Evolutionary conservation across 2,797 vertebrate genomes (phyloP).

Genomic region (Hippocampus kuda): DNA sequence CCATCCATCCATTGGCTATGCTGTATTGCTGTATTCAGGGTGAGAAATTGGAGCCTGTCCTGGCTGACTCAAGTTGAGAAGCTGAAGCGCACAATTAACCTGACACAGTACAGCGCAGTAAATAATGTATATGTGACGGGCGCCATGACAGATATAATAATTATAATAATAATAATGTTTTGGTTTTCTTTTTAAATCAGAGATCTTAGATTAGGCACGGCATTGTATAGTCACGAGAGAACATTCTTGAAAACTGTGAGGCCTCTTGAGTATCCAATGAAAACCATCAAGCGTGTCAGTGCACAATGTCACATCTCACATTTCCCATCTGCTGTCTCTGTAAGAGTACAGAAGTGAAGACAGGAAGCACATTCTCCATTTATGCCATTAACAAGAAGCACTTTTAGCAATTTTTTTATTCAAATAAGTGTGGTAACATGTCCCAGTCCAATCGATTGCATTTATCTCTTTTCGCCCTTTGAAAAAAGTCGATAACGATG

Average conservation of each 20-base stretch:
- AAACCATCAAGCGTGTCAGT: conserved; percentile 4
- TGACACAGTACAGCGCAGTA: no score
- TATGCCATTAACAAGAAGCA: conserved; percentile 53
- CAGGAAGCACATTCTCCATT: conserved; percentile 39
- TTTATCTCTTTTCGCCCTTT: conserved; percentile 58
- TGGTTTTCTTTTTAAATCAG: conserved; percentile 40
- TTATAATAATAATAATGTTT: no score
- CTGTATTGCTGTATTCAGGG: not conserved
- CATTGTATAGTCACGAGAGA: conserved; percentile 52
- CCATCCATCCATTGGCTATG: not conserved
- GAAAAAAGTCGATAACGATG: conserved; percentile 63
- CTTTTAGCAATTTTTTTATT: conserved; percentile 55
- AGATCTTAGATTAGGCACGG: conserved; percentile 65
- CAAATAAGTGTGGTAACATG: conserved; percentile 51
- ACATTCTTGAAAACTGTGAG: conserved; percentile 22
- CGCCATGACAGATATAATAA: not conserved
- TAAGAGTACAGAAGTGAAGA: conserved; percentile 37
- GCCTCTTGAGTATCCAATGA: conserved; percentile 37
- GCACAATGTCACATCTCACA: conserved; percentile 26
- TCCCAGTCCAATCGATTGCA: conserved; percentile 60
- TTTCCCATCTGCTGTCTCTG: conserved; percentile 26
- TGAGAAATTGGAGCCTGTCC: no score
- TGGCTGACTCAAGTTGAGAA: no score
- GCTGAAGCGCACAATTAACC: no score
- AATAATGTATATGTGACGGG: no score